Evolutionary conservation across 2,888 invertebrate genomes (phyloP).

Genomic region (Tigriopus californicus): DNA sequence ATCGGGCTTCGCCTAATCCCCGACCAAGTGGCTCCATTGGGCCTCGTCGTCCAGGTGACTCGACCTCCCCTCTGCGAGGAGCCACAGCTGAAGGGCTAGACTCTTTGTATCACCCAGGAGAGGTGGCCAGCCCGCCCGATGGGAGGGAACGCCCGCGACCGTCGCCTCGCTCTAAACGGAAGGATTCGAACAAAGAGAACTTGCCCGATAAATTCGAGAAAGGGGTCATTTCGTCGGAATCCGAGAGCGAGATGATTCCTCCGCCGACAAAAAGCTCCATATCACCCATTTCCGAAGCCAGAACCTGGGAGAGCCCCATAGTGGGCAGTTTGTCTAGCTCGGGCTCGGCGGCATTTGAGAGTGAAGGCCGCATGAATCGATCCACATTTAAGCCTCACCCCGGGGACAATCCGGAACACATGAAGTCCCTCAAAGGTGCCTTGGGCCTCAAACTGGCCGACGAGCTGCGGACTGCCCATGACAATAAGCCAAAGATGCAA

Average conservation of each 20-base stretch:
- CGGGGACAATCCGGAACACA: no score
- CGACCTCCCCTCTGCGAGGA: conserved; percentile 35
- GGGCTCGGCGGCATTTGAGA: not conserved
- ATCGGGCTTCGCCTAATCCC: conserved; percentile 22
- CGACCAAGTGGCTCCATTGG: conserved; percentile 20
- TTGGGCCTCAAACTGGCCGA: conserved; percentile 56
- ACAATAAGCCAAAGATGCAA: conserved; percentile 32
- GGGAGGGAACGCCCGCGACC: conserved; percentile 61
- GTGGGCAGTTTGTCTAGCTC: not conserved
- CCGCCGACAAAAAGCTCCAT: not conserved
- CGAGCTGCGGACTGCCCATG: conserved; percentile 60
- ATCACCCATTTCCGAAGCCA: not conserved
- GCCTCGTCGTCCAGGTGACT: conserved; percentile 27
- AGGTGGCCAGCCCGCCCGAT: conserved; percentile 71
- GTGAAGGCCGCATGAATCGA: not conserved
- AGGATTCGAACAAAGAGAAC: conserved; percentile 20
- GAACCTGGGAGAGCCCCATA: not conserved
- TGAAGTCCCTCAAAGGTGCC: conserved; percentile 37
- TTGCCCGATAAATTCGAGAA: conserved; percentile 15
- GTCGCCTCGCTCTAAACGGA: not conserved
- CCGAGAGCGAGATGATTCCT: not conserved
- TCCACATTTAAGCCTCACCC: not conserved
- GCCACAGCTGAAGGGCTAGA: conserved; percentile 26
- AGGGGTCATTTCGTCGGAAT: not conserved
- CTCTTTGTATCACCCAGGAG: conserved; percentile 41